phyloP scores from a whole-genome alignment of 2,113 vertebrate genomes.

The Turdus rufiventris region DNA sequence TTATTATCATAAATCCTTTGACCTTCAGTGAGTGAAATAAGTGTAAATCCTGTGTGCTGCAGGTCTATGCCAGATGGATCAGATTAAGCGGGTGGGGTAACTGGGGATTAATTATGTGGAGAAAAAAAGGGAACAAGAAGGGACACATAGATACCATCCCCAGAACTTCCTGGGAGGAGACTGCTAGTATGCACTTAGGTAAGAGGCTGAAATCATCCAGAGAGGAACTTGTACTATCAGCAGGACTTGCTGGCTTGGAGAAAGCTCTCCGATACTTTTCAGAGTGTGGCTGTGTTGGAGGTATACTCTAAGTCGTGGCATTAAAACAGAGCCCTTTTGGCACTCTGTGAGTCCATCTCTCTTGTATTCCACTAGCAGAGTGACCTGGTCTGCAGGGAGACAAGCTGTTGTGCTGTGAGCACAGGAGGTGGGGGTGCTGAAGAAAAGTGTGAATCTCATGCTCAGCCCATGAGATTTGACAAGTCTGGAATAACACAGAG shows the following conservation, averaged over 20 bases:
- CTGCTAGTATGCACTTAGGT: not conserved
- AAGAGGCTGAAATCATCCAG: not conserved
- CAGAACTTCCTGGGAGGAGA: slow-evolving; percentile 28
- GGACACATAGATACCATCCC: not conserved
- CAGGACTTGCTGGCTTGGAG: not conserved
- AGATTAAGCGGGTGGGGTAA: slow-evolving; percentile 36
- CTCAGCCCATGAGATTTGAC: not conserved
- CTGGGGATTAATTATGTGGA: not conserved
- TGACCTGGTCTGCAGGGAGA: not conserved
- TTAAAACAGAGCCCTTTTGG: not conserved
- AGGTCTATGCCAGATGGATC: not conserved
- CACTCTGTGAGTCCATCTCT: not conserved
- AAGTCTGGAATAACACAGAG: not conserved
- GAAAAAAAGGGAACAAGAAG: slow-evolving; percentile 33
- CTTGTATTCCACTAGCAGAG: not conserved
- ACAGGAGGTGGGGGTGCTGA: not conserved
- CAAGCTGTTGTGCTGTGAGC: not conserved
- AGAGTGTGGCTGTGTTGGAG: not conserved
- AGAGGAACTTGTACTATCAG: not conserved
- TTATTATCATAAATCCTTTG: not conserved
- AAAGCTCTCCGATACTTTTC: not conserved
- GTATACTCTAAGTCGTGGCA: not conserved
- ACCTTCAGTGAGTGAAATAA: not conserved
- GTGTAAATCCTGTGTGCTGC: slow-evolving; percentile 28
- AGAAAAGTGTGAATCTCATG: not conserved